Percentiles rank a stretch among this genome's conserved stretches.
Conservation (phyloP, 1,140 invertebrate genomes). For the Eumeta japonica region DNA sequence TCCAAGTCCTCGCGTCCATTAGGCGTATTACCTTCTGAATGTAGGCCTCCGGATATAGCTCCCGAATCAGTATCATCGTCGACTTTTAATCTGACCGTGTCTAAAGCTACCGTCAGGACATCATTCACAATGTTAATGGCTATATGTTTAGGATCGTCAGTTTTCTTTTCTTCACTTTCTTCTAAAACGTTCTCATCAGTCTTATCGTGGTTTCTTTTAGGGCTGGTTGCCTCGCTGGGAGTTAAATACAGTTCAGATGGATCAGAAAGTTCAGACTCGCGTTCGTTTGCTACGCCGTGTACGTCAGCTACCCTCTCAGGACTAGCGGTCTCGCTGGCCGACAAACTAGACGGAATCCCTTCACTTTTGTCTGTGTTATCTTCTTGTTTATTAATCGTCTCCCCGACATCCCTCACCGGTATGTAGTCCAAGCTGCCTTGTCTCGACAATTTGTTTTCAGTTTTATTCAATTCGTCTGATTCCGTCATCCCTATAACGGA, state of each 20-base stretch:
- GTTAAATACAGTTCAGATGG: conserved; percentile 63
- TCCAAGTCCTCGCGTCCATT: conserved; percentile 49
- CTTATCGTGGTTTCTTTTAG: conserved; percentile 47
- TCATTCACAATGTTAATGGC: conserved; percentile 52
- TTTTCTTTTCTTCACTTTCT: conserved; percentile 53
- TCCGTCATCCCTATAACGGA: conserved; percentile 37
- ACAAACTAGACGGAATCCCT: conserved; percentile 51
- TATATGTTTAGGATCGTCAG: conserved; percentile 55
- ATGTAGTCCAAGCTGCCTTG: conserved; percentile 55
- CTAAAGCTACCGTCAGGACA: conserved; percentile 50
- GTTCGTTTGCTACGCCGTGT: conserved; percentile 32
- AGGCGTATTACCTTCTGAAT: conserved; percentile 49
- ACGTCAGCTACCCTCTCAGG: conserved; percentile 45
- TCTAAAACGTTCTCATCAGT: conserved; percentile 54
- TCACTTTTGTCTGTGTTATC: conserved; percentile 51
- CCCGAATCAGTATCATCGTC: conserved; percentile 48
- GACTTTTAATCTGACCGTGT: conserved; percentile 46
- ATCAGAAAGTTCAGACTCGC: conserved; percentile 56
- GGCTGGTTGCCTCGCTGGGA: conserved; percentile 59
- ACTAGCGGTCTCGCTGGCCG: conserved; percentile 50
- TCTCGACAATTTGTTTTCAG: conserved; percentile 58
- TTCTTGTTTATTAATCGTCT: conserved; percentile 35
- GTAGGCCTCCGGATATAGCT: conserved; percentile 41
- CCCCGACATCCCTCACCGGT: conserved; percentile 52
- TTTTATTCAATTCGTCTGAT: conserved; percentile 43